Evolutionary conservation across 1,140 invertebrate species (phyloP).

Genomic region (Anoplolepis gracilipes): DNA sequence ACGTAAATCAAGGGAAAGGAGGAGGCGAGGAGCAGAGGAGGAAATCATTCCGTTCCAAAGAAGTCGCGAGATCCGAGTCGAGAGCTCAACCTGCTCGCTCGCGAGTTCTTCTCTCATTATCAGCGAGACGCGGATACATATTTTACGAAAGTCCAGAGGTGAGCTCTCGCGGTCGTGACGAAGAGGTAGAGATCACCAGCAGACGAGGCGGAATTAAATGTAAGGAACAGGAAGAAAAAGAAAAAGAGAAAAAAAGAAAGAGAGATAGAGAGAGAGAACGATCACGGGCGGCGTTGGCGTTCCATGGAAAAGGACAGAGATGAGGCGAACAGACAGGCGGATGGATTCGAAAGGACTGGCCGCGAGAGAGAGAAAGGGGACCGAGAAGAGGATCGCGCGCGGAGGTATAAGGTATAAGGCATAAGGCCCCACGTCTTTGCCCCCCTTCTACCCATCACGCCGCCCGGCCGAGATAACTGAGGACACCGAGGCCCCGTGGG

Average conservation of each 20-base stretch:
- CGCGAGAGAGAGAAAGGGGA: slow-evolving; percentile 70
- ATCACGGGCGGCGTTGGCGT: slow-evolving; percentile 51
- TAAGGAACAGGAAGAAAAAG: slow-evolving; percentile 33
- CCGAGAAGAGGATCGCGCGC: slow-evolving; percentile 67
- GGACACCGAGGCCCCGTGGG: slow-evolving; percentile 79
- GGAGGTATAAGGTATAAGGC: no score
- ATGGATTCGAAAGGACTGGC: slow-evolving; percentile 75
- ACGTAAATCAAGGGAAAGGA: slow-evolving; percentile 38
- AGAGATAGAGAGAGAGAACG: slow-evolving; percentile 31
- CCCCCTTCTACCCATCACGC: slow-evolving; percentile 55
- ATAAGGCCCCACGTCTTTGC: slow-evolving; percentile 56
- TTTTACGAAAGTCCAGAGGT: slow-evolving; percentile 68
- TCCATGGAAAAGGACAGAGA: slow-evolving; percentile 51
- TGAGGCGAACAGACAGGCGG: slow-evolving; percentile 61
- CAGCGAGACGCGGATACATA: slow-evolving; percentile 60
- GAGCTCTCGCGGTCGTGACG: slow-evolving; percentile 67
- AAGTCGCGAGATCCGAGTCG: slow-evolving; percentile 35
- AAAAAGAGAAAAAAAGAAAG: slow-evolving; percentile 17
- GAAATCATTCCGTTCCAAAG: slow-evolving; percentile 40
- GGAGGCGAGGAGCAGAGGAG: slow-evolving; percentile 2
- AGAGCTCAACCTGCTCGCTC: slow-evolving; percentile 19
- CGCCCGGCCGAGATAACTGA: slow-evolving; percentile 72
- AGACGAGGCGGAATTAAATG: slow-evolving; percentile 61
- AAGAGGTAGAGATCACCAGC: slow-evolving; percentile 65
- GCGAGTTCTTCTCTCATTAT: slow-evolving; percentile 65